Evolutionary conservation across 2,113 vertebrate genomes (phyloP).

Genomic region (Limanda limanda): DNA sequence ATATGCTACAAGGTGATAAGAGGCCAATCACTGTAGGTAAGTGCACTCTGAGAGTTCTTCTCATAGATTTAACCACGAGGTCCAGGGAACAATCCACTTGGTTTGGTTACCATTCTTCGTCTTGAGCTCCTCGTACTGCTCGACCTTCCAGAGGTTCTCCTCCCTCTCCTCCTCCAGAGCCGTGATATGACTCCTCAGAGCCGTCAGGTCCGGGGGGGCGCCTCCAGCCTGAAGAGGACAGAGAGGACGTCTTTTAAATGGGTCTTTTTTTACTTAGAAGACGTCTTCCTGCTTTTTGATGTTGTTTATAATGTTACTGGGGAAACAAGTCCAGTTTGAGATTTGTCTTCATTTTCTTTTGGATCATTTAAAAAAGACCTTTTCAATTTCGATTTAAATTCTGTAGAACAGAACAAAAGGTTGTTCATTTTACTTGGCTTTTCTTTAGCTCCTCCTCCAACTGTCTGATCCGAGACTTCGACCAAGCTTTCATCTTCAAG

Average conservation of each 20-base stretch:
- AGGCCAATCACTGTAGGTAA: no score
- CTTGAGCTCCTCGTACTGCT: constrained; percentile 83
- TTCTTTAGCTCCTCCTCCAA: constrained; percentile 89
- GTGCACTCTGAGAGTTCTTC: no score
- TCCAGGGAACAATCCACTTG: no score
- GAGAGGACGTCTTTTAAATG: not conserved
- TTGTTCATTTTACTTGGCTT: constrained; percentile 72
- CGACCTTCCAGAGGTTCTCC: constrained; percentile 84
- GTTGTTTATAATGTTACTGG: not conserved
- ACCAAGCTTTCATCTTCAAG: constrained; percentile 93
- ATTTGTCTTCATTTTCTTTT: no score
- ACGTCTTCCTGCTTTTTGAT: not conserved
- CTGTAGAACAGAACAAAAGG: no score
- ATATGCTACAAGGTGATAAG: no score
- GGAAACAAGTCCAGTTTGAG: no score
- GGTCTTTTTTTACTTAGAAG: no score
- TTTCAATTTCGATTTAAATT: no score
- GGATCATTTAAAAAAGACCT: no score
- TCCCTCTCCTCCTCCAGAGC: constrained; percentile 86
- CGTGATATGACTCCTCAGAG: constrained; percentile 78
- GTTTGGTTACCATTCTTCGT: constrained; percentile 84
- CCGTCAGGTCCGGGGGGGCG: constrained; percentile 73
- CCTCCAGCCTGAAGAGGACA: constrained; percentile 75
- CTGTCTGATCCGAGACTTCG: constrained; percentile 88
- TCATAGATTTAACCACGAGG: no score